Percentiles rank a stretch among this genome's conserved stretches.
phyloP scores from a whole-genome alignment of 2,113 vertebrate genomes.

The Pleuronectes platessa region DNA sequence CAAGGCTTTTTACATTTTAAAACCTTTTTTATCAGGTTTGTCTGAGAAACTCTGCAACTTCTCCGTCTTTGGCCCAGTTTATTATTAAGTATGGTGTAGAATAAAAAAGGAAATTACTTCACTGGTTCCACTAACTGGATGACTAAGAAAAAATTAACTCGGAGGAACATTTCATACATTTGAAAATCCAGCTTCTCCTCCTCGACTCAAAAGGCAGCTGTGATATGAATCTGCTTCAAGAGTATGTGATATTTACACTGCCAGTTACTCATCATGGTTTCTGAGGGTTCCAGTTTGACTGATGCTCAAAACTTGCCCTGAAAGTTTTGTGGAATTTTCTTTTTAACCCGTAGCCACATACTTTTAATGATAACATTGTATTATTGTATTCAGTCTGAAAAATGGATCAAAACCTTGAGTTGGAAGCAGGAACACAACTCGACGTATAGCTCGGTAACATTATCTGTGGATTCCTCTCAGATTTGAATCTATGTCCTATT shows the following conservation, averaged over 20 bases:
- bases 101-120: neutral
- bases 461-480: neutral
- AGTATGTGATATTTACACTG: slow-evolving; percentile 50
- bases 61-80: neutral
- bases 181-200: slow-evolving; percentile 5
- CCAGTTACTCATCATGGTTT: slow-evolving; percentile 26
- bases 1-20: no score
- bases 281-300: slow-evolving; percentile 3
- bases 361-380: no score
- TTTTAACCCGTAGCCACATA: no score
- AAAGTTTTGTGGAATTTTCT: no score
- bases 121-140: neutral
- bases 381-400: neutral
- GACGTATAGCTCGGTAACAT: neutral
- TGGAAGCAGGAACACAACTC: neutral
- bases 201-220: slow-evolving; percentile 27
- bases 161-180: no score
- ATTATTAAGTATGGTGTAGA: neutral
- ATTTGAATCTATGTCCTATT: neutral
- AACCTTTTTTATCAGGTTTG: no score
- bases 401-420: no score
- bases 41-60: neutral
- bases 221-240: slow-evolving; percentile 37
- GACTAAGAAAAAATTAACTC: neutral
- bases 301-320: no score